Base-by-base conservation (phyloP, 2,888 invertebrate genomes). In the Ormyrus nitidulus region DNA sequence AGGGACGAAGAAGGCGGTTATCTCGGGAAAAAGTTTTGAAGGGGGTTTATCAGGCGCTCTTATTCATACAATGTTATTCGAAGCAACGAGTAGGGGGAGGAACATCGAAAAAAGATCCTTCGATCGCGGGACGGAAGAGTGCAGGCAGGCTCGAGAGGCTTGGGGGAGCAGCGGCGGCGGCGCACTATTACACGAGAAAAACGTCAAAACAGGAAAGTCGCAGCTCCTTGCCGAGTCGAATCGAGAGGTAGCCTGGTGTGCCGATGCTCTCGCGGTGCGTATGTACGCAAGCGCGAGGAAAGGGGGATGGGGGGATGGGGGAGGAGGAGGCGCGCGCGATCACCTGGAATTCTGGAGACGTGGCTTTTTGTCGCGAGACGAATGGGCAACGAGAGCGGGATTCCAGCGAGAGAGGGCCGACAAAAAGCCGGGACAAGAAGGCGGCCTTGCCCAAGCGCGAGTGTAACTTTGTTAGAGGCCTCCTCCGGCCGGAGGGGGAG, bases 111-210 rank as follows among this genome's bases (percentile, higher is more conserved):
- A 34, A 34, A 34, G 34, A 34, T 34, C 34, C 34, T 34, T 34
- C 34, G 34, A 34, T 34, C 34, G 34, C 34, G 34, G 34, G 4
- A 4, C 34, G 34, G 34, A 34, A 34, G 34, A 34, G 34, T 19
- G 34, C 34, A 34, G 34, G 34, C 34, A 34, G 34, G 34, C 34
- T 34, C 34, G 34, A 34, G 34, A 2, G 34, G 34, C 34, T 34
- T 4, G 34, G 4, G 51, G 6, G 6, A 49, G 61, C 53, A 19
- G 51, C 44, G 54, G 66, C 59, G 48, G 46, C 61, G 65, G 70
- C 34, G 4, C 34, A 34, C 75, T 80, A 80, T 80, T 79, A 80
- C 79, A 71, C 56, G 71, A 80, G 71, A 71, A 79, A 80, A 80
- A 80, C 66, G 76, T 76, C 53, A 76, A 80, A 80, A 75, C 73